These are phyloP conservation scores for Formica selysi DNA, from an alignment of 1,140 invertebrate genomes.

Conservation along the genomic window DNA sequence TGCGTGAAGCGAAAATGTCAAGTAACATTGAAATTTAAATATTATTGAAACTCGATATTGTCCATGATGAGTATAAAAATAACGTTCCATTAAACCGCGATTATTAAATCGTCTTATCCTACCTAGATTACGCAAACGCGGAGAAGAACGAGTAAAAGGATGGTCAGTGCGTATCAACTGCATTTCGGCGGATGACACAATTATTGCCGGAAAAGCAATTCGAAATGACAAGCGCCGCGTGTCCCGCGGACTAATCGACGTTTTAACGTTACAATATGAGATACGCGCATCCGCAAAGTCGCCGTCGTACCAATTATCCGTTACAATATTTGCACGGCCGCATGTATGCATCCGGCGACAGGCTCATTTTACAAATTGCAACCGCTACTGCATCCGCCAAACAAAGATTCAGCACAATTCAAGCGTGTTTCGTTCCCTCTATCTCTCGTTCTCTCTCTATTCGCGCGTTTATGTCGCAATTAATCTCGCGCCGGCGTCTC, in stretches of 20 bases:
- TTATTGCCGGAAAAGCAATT: conserved; percentile 57
- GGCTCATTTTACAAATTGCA: conserved; percentile 45
- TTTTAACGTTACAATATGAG: conserved; percentile 6
- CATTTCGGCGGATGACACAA: conserved; percentile 33
- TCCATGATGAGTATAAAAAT: conserved; percentile 17
- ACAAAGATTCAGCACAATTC: conserved; percentile 30
- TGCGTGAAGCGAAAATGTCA: background rate
- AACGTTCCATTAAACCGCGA: conserved; percentile 53
- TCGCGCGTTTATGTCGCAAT: conserved; percentile 15
- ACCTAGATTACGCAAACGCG: conserved; percentile 39
- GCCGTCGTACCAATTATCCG: conserved; percentile 19
- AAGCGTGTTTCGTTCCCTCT: background rate
- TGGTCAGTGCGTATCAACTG: conserved; percentile 4
- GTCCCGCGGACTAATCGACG: conserved; percentile 55
- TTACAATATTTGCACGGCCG: conserved; percentile 26
- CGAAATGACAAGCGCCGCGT: conserved; percentile 47
- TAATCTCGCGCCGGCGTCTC: conserved; percentile 18
- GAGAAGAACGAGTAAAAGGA: background rate
- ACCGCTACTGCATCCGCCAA: background rate
- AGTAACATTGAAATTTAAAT: background rate
- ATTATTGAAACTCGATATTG: conserved; percentile 3
- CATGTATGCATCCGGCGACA: background rate
- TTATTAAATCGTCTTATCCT: conserved; percentile 40
- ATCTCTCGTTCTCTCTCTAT: background rate
- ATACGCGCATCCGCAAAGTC: conserved; percentile 30